A percentile compares a stretch with the other conserved stretches of the same genome.
Conservation (phyloP, 1,140 invertebrate genomes). For the Drosophila quadrilineata region DNA sequence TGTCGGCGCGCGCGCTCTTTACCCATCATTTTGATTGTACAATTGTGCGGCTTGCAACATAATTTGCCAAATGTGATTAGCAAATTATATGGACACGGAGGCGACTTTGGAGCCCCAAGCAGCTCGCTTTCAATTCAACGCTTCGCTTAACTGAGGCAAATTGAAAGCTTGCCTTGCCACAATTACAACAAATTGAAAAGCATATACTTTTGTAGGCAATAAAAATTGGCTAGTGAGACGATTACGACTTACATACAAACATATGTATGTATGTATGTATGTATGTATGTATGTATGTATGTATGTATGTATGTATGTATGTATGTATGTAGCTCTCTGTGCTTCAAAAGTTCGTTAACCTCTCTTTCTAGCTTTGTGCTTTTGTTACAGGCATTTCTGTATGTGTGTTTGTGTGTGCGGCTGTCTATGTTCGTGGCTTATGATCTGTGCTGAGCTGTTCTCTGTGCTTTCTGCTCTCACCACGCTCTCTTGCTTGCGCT, state of each 20-base stretch:
- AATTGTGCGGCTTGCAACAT: conserved; percentile 72
- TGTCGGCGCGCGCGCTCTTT: conserved; percentile 28
- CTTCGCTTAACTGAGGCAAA: conserved; percentile 75
- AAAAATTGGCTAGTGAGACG: conserved; percentile 67
- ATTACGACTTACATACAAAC: too few relatives aligned
- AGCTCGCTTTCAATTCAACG: conserved; percentile 75
- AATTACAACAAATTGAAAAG: conserved; percentile 74
- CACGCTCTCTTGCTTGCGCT: background rate
- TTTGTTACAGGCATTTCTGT: conserved; percentile 7
- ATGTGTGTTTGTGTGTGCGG: background rate
- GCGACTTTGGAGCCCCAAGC: conserved; percentile 1
- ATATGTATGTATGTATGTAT: too few relatives aligned
- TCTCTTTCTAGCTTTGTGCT: conserved; percentile 31
- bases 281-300: too few relatives aligned
- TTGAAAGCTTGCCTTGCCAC: conserved; percentile 64
- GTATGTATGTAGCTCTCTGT: too few relatives aligned
- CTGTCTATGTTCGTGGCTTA: too few relatives aligned
- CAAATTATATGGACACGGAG: conserved; percentile 64
- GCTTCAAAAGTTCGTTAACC: conserved; percentile 51
- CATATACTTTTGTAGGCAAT: conserved; percentile 61
- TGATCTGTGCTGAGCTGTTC: conserved; percentile 17
- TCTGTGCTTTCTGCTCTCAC: background rate
- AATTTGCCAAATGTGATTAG: conserved; percentile 78
- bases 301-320: too few relatives aligned
- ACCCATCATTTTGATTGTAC: conserved; percentile 56